Base-by-base conservation (phyloP, 2,113 vertebrate species). In the Percopsis transmontana region DNA sequence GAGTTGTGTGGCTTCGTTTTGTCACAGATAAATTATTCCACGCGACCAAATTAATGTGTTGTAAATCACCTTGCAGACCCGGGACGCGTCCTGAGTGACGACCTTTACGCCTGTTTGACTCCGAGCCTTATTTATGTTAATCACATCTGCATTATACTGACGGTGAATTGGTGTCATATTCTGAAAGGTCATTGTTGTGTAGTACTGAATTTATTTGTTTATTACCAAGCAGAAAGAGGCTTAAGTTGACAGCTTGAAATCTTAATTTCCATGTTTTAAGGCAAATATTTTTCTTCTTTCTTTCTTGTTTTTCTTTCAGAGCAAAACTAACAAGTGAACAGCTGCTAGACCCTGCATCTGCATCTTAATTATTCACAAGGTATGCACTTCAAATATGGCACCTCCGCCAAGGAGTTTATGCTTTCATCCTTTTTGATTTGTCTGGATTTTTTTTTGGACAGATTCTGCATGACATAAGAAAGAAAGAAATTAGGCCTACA, bases 101-200 rank as follows among this genome's bases (percentile, higher is more conserved):
- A 90, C 88, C 89, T 91, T 91, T 91, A 91, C 84, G 87, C 85
- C 81, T 82, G 80, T 89, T 90, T 87, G 87, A 87, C 85, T 90
- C 87, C 82, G 81, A 87, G 75, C 85, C 85, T 87, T 87, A 88
- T 85, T 88, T 89, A 87, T 85, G 88, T 88, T 87, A 87, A 87
- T 90, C 89, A 89, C 70, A 83, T 89, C 80, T 78, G 81, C 79
- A 76, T 87, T 83, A 83, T 86, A 82, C 72, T n/a, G 84, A 82
- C 83, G 81, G 71, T 84, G 81, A 87, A 86, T 82, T 20, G 69
- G 69, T 70, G 76, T 71, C 80, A 79, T 81, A 72, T 79, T 66
- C 54, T 33, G 5, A 84, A 85, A 88, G 84, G 83, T 82, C 83
- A 86, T 76, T 85, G 80, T 81, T 79, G 79, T 67, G 76, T 62